phyloP scores from a whole-genome alignment of 2,888 invertebrate genomes.

The Thera obeliscata region DNA sequence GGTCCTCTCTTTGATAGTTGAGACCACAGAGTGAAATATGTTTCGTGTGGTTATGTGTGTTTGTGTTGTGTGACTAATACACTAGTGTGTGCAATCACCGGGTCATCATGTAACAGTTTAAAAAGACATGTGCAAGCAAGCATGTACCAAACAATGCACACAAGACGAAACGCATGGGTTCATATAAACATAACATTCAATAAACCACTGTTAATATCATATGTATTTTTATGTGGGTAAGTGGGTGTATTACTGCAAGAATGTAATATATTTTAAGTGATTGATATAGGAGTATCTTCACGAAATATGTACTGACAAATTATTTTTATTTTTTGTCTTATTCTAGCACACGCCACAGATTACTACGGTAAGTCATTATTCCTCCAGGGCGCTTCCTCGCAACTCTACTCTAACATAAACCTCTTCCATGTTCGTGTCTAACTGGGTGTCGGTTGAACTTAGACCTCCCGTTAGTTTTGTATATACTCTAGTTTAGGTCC shows the following conservation, averaged over 20 bases:
- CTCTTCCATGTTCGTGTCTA: slow-evolving; percentile 62
- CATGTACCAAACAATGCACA: slow-evolving; percentile 53
- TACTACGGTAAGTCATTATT: slow-evolving; percentile 99
- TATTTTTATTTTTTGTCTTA: slow-evolving; percentile 78
- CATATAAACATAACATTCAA: slow-evolving; percentile 48
- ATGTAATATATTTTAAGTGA: slow-evolving; percentile 20
- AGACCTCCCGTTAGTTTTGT: slow-evolving; percentile 67
- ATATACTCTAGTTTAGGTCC: slow-evolving; percentile 66
- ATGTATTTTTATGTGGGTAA: slow-evolving; percentile 32
- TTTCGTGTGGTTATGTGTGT: slow-evolving; percentile 35
- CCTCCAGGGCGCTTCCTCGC: slow-evolving; percentile 83
- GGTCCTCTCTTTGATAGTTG: neutral
- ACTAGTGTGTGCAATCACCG: slow-evolving; percentile 40
- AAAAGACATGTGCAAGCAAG: slow-evolving; percentile 38
- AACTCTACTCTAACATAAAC: slow-evolving; percentile 59
- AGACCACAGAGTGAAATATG: slow-evolving; percentile 11
- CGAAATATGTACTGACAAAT: slow-evolving; percentile 63
- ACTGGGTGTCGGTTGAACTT: slow-evolving; percentile 77
- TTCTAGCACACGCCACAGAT: slow-evolving; percentile 97
- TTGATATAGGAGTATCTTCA: slow-evolving; percentile 32
- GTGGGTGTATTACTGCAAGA: slow-evolving; percentile 16
- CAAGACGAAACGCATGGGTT: slow-evolving; percentile 60
- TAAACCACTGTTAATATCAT: slow-evolving; percentile 40
- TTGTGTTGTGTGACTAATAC: slow-evolving; percentile 47
- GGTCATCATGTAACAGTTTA: slow-evolving; percentile 27